Evolutionary conservation across 1,140 invertebrate genomes (phyloP), one percentile per base, ranked within the genome.

Genomic region (Nymphalis io): DNA sequence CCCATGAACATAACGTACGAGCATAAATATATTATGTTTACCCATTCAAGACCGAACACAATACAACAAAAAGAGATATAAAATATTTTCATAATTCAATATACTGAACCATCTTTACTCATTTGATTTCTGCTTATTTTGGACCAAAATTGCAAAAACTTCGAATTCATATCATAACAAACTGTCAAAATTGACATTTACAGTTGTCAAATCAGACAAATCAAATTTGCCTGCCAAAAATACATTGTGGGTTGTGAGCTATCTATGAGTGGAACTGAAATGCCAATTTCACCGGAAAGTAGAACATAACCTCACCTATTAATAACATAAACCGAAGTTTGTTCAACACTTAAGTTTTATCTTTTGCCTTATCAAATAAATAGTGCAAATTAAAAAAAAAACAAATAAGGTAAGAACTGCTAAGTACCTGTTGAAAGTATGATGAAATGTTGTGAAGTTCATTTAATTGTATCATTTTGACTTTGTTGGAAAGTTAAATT

Each of bases 371-470:
- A 55, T 27, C 21, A 27, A 51, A 53, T 39, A 55, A 23, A 53
- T 38, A 53, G 46, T 63, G 15, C 23, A 3, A 33, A 53, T n/a
- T 51, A 16, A n/a, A 46, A 42, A 33, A n/a, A 33, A 3, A 20
- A 62, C 8, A 33, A 51, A 39, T 39, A 33, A 38, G 48, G 61
- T 63, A 44, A 63, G 33, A 23, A 13, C 53, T 63, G 20, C 18
- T 63, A 39, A 6, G 12, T 1, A 11, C 15, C 15, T 46, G 15
- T n/a, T 10, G 39, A 27, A 20, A 2, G 16, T 48, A 62, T 70
- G 53, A 68, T 68, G 70, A 40, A 64, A 70, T 60, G 27, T 38
- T 60, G 44, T 66, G 53, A n/a, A 42, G 38, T 57, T 40, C 10
- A 39, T 39, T 39, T 21, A 33, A 6, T 33, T 33, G 4, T 20